These are phyloP conservation scores for Drosophila nr. medialis DNA, from an alignment of 2,888 invertebrate species.

Conservation along the genomic window DNA sequence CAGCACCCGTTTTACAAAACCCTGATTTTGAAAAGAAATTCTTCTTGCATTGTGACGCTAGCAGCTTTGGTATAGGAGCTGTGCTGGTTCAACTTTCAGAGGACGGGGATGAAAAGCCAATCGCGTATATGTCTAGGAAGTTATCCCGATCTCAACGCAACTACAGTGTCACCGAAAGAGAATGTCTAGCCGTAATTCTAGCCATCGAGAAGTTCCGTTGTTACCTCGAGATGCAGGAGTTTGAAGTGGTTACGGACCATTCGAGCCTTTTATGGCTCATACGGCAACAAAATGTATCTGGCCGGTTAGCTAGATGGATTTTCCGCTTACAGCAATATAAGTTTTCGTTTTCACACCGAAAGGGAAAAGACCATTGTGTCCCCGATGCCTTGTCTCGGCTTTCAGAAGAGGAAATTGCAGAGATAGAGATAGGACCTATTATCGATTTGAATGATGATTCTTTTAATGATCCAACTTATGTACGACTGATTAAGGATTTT, in stretches of 20 bases:
- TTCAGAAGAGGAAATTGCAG: background rate
- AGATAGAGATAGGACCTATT: background rate
- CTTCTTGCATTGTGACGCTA: background rate
- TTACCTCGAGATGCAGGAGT: slow-evolving; percentile 20
- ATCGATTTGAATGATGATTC: background rate
- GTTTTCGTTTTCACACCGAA: background rate
- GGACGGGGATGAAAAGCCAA: background rate
- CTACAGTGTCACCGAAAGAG: background rate
- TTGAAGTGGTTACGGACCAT: slow-evolving; percentile 21
- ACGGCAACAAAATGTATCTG: background rate
- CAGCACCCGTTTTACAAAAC: too few relatives aligned
- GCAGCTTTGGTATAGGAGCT: slow-evolving; percentile 8
- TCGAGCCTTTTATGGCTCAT: slow-evolving; percentile 3
- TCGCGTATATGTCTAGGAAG: background rate
- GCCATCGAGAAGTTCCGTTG: background rate
- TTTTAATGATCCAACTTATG: too few relatives aligned
- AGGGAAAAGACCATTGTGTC: background rate
- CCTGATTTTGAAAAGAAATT: too few relatives aligned
- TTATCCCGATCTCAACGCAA: background rate
- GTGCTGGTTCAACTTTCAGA: slow-evolving; percentile 7
- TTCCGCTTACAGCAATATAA: background rate
- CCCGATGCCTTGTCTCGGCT: background rate
- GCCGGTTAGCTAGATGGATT: background rate
- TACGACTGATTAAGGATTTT: background rate
- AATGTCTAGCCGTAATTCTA: background rate